A percentile compares a stretch with the other conserved stretches of the same genome.
phyloP scores from a whole-genome alignment of 2,113 vertebrate species.

The Rhegmatorhina hoffmannsi region DNA sequence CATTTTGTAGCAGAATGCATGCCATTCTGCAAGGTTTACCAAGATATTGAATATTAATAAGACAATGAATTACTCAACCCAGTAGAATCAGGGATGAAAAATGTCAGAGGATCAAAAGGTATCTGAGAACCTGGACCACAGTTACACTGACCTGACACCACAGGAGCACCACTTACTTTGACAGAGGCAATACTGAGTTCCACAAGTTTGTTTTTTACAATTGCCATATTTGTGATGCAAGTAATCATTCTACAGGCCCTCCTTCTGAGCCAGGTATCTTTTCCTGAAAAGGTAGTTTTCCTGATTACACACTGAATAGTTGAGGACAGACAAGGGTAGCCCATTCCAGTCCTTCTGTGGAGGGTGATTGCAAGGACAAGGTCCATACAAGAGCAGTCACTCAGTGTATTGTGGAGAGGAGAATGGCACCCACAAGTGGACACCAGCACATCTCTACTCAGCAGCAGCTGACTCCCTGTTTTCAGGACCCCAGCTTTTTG shows the following conservation, averaged over 20 bases:
- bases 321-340: neutral
- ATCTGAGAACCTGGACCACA: neutral
- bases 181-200: neutral
- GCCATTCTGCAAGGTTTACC: neutral
- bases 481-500: neutral
- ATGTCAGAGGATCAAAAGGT: neutral
- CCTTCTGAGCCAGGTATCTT: neutral
- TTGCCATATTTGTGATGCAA: neutral
- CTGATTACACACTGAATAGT: neutral
- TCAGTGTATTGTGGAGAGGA: neutral
- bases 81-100: neutral
- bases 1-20: neutral
- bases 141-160: neutral
- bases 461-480: rapidly evolving
- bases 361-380: neutral
- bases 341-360: rapidly evolving
- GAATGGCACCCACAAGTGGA: rapidly evolving
- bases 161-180: neutral
- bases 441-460: rapidly evolving
- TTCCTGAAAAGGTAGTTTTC: neutral
- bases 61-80: neutral
- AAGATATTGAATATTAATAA: neutral
- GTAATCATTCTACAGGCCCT: rapidly evolving
- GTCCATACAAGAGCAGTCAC: neutral
- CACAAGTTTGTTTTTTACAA: neutral